Conservation (phyloP, 2,797 vertebrate species). For the Brachyalestes nurse region DNA sequence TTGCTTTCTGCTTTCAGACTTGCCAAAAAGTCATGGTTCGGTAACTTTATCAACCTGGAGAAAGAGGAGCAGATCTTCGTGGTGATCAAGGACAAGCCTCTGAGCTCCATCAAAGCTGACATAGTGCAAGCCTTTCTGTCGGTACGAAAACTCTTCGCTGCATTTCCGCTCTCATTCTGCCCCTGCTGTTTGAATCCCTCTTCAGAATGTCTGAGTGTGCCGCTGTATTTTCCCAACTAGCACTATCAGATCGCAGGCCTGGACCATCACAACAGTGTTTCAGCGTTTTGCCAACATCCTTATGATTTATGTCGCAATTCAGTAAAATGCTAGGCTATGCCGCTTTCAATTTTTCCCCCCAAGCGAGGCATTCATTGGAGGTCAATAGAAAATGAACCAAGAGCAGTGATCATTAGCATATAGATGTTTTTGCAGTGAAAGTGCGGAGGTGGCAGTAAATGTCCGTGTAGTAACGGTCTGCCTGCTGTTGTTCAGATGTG, state of each 20-base stretch:
- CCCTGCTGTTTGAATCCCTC: not conserved
- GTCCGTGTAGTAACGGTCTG: not conserved
- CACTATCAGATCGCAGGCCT: slow-evolving; percentile 34
- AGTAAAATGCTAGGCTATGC: slow-evolving; percentile 67
- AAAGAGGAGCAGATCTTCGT: slow-evolving; percentile 99
- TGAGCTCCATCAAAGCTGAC: slow-evolving; percentile 98
- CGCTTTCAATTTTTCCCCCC: slow-evolving; percentile 62
- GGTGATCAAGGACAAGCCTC: slow-evolving; percentile 96
- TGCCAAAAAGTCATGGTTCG: slow-evolving; percentile 99
- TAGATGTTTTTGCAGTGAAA: slow-evolving; percentile 71
- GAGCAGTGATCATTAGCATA: slow-evolving; percentile 78
- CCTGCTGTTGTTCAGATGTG: slow-evolving; percentile 22
- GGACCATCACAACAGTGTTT: slow-evolving; percentile 30
- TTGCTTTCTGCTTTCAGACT: slow-evolving; percentile 81
- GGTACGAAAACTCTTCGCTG: slow-evolving; percentile 72
- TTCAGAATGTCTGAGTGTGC: slow-evolving; percentile 20
- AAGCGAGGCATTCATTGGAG: slow-evolving; percentile 61
- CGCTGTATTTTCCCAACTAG: slow-evolving; percentile 8
- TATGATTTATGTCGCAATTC: slow-evolving; percentile 70
- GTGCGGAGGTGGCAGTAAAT: slow-evolving; percentile 39
- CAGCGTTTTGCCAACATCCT: slow-evolving; percentile 60
- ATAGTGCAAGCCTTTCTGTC: slow-evolving; percentile 98
- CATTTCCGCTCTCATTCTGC: not conserved
- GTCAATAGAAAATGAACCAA: slow-evolving; percentile 75
- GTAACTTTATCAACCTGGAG: slow-evolving; percentile 97